These are phyloP conservation scores for Gymnodraco acuticeps DNA, from an alignment of 2,797 vertebrate genomes.

Conservation along the genomic window DNA sequence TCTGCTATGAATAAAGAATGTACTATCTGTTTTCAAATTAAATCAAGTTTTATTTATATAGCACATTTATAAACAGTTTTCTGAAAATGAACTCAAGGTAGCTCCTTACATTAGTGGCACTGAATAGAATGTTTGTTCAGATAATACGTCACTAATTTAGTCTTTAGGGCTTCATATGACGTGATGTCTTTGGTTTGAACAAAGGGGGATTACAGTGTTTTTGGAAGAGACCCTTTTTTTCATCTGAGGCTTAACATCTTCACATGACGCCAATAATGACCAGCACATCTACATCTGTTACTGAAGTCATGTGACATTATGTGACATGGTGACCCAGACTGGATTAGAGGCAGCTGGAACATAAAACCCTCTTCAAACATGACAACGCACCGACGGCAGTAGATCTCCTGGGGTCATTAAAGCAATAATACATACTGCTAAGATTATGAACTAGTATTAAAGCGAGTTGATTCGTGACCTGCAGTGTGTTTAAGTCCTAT, in stretches of 20 bases:
- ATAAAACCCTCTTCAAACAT: constrained; percentile 33
- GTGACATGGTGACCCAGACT: constrained; percentile 32
- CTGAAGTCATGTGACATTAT: constrained; percentile 20
- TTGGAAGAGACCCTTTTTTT: background rate
- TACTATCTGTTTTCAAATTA: background rate
- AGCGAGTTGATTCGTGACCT: background rate
- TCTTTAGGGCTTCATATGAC: background rate
- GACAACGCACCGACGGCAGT: background rate
- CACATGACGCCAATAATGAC: constrained; percentile 13
- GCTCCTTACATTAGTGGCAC: background rate
- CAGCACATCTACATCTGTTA: constrained; percentile 27
- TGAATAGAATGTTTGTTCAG: background rate
- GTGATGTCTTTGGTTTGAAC: constrained; percentile 16
- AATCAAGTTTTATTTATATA: too few relatives aligned
- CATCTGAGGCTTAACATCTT: constrained; percentile 20
- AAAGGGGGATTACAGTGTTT: constrained; percentile 27
- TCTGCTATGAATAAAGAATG: background rate
- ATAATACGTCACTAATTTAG: too few relatives aligned
- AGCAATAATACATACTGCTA: constrained; percentile 9
- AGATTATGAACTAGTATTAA: background rate
- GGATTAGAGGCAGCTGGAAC: constrained; percentile 25
- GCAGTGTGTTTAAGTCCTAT: background rate
- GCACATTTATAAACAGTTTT: too few relatives aligned
- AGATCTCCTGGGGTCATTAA: background rate
- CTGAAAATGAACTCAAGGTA: background rate